phyloP scores from a whole-genome alignment of 1,140 invertebrate genomes.

The Oedothorax gibbosus region DNA sequence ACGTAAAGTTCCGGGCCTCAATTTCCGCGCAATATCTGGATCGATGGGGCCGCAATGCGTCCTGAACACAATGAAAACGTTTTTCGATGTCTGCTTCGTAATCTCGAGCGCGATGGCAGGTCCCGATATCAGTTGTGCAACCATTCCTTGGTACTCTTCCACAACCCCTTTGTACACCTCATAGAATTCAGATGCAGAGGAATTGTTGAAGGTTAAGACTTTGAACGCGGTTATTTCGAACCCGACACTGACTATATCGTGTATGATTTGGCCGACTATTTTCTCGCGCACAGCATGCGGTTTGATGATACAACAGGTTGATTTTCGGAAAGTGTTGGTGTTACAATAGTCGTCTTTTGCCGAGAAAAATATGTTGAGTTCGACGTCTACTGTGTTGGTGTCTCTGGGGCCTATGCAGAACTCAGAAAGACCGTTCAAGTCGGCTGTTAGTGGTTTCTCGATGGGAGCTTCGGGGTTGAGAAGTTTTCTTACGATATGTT shows the following conservation, averaged over 20 bases:
- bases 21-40: slow-evolving; percentile 85
- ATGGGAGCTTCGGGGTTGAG: slow-evolving; percentile 29
- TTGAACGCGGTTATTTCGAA: slow-evolving; percentile 84
- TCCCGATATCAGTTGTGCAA: slow-evolving; percentile 83
- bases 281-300: slow-evolving; percentile 87
- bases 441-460: background rate
- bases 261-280: slow-evolving; percentile 78
- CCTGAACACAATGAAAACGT: slow-evolving; percentile 80
- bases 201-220: slow-evolving; percentile 68
- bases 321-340: slow-evolving; percentile 76
- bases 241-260: slow-evolving; percentile 78
- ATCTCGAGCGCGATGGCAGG: slow-evolving; percentile 89
- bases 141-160: slow-evolving; percentile 86
- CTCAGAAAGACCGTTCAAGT: slow-evolving; percentile 6
- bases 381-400: slow-evolving; percentile 63
- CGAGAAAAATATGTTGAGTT: slow-evolving; percentile 78
- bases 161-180: slow-evolving; percentile 94
- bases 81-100: slow-evolving; percentile 72
- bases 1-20: slow-evolving; percentile 84
- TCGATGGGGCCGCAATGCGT: slow-evolving; percentile 88
- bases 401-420: slow-evolving; percentile 31
- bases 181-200: slow-evolving; percentile 84
- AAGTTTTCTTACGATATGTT: slow-evolving; percentile 46
- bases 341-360: slow-evolving; percentile 71
- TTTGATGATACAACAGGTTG: slow-evolving; percentile 87